Conservation (phyloP, 2,797 vertebrate species). For the Prionace glauca region DNA sequence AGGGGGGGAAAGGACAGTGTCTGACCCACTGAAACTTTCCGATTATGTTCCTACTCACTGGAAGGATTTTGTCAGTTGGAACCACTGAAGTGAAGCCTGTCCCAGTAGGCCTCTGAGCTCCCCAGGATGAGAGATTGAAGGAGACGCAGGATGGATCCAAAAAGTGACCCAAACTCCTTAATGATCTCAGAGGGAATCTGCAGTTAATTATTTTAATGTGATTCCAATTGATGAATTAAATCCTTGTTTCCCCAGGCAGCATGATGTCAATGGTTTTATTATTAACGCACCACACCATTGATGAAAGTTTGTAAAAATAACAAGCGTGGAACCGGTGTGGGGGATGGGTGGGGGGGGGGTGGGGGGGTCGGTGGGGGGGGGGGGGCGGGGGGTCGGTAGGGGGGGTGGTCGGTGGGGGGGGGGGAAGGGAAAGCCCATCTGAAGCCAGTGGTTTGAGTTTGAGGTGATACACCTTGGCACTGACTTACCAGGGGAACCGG, state of each 20-base stretch:
- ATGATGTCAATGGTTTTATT: neutral
- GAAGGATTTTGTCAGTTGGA: neutral
- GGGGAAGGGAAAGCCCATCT: too few species aligned
- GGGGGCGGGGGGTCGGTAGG: too few species aligned
- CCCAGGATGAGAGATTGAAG: too few species aligned
- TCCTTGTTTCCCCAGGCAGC: neutral
- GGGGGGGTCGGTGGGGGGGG: too few species aligned
- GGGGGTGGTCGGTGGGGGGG: too few species aligned
- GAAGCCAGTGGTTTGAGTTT: neutral
- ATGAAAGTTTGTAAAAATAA: neutral
- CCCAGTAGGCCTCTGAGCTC: neutral
- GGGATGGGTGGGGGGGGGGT: too few species aligned
- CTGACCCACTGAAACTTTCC: too few species aligned
- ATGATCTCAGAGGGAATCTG: neutral
- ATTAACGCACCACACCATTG: neutral
- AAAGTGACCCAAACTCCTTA: too few species aligned
- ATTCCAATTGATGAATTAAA: neutral
- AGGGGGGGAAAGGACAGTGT: too few species aligned
- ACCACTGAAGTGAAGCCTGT: neutral
- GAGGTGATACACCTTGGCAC: neutral
- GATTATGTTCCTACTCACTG: neutral
- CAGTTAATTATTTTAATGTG: neutral
- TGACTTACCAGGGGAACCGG: neutral
- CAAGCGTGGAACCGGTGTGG: neutral
- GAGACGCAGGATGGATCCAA: neutral